Evolutionary conservation across 1,140 invertebrate species (phyloP).

Genomic region (Lepidurus apus): DNA sequence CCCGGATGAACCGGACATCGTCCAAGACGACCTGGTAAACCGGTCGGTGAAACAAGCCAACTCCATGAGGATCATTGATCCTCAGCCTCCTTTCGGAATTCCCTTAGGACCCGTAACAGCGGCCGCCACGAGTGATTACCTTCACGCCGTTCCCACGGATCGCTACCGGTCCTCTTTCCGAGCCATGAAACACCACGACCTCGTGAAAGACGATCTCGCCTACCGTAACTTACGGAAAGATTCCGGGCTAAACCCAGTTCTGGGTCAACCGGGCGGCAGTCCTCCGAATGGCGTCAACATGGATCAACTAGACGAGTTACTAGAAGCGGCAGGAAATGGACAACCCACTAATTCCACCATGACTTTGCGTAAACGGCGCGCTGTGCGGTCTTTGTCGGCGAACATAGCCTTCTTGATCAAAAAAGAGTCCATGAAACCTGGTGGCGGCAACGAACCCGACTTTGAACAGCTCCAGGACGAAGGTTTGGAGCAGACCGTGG

Average conservation of each 20-base stretch:
- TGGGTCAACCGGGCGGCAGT: conserved; percentile 42
- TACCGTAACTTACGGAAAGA: conserved; percentile 77
- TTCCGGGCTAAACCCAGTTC: conserved; percentile 36
- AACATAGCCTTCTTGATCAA: conserved; percentile 66
- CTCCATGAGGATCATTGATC: conserved; percentile 62
- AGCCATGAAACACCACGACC: conserved; percentile 64
- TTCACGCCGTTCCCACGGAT: conserved; percentile 60
- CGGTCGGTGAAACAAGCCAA: conserved; percentile 68
- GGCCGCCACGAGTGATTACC: conserved; percentile 70
- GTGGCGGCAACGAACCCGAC: conserved; percentile 22
- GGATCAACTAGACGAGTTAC: conserved; percentile 43
- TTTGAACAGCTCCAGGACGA: conserved; percentile 34
- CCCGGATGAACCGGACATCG: conserved; percentile 66
- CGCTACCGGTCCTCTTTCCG: conserved; percentile 53
- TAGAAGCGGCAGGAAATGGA: conserved; percentile 33
- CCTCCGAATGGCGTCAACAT: conserved; percentile 40
- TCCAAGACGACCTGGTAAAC: conserved; percentile 75
- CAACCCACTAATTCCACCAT: conserved; percentile 32
- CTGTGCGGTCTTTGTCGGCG: conserved; percentile 69
- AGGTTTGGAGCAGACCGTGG: conserved; percentile 43
- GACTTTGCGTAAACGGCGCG: conserved; percentile 59
- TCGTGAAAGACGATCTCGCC: conserved; percentile 79
- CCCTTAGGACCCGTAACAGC: conserved; percentile 70
- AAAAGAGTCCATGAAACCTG: conserved; percentile 34
- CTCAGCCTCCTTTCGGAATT: conserved; percentile 83